A percentile compares a stretch with the other conserved stretches of the same genome.
These are phyloP conservation scores for Narcine bancroftii DNA, from an alignment of 2,113 vertebrate genomes.

Conservation along the genomic window DNA sequence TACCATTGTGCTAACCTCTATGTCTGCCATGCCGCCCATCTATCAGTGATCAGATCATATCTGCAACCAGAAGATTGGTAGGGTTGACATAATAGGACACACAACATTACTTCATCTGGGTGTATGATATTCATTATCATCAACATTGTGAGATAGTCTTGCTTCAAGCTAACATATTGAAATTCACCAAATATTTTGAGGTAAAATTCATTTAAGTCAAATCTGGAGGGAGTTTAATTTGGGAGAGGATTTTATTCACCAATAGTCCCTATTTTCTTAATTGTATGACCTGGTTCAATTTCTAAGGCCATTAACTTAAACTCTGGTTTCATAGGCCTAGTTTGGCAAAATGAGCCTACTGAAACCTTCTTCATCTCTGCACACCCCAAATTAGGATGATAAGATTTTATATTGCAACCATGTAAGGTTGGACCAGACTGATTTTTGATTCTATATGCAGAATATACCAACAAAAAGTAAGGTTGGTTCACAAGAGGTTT, in stretches of 20 bases:
- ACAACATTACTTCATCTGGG: neutral
- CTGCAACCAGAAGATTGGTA: neutral
- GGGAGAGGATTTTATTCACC: neutral
- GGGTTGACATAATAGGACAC: neutral
- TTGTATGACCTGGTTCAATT: neutral
- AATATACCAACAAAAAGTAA: neutral
- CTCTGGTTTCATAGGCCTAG: neutral
- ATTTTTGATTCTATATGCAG: slow-evolving; percentile 1
- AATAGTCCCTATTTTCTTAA: neutral
- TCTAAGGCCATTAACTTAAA: neutral
- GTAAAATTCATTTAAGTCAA: neutral
- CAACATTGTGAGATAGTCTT: neutral
- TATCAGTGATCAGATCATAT: neutral
- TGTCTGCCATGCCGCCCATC: no score
- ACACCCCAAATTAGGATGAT: slow-evolving; percentile 21
- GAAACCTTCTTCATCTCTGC: slow-evolving; percentile 12
- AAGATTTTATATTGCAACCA: slow-evolving; percentile 26
- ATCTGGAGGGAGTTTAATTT: neutral
- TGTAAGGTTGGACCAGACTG: slow-evolving; percentile 35
- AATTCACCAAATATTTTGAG: neutral
- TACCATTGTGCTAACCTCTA: no score
- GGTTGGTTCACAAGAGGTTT: neutral
- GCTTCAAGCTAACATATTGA: neutral
- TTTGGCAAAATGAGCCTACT: neutral
- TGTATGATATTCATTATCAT: neutral